Percentiles rank a stretch among this genome's conserved stretches.
Evolutionary conservation across 2,888 invertebrate species (phyloP).

Genomic region (Pterobdella sp.): DNA sequence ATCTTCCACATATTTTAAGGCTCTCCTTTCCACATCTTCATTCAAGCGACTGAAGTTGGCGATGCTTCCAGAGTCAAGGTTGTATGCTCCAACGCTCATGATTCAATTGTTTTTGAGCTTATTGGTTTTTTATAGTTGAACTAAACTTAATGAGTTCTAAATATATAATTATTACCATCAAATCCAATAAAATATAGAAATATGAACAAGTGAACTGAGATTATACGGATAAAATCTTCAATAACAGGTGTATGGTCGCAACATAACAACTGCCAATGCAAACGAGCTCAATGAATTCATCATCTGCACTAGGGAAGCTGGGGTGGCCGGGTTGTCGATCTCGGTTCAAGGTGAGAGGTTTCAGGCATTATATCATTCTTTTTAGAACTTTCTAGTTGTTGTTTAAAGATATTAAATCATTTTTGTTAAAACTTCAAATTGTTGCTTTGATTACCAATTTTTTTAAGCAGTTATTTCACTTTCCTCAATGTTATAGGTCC

Average conservation of each 20-base stretch:
- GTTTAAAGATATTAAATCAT: not conserved
- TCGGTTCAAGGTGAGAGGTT: conserved; percentile 65
- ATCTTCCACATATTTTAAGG: too few species aligned
- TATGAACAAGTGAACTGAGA: not conserved
- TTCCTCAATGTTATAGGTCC: conserved; percentile 83
- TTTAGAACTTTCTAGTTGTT: not conserved
- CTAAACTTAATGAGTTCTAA: not conserved
- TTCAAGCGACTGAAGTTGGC: conserved; percentile 83
- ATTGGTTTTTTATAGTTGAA: too few species aligned
- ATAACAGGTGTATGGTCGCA: conserved; percentile 21
- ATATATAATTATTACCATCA: not conserved
- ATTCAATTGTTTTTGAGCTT: not conserved
- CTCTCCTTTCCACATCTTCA: conserved; percentile 92
- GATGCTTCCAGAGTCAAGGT: conserved; percentile 93
- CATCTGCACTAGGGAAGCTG: conserved; percentile 91
- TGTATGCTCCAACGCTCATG: conserved; percentile 61
- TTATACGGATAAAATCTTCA: not conserved
- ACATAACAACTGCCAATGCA: conserved; percentile 78
- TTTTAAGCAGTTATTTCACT: too few species aligned
- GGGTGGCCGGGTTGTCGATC: conserved; percentile 57
- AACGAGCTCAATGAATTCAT: conserved; percentile 83
- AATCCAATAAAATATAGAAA: not conserved
- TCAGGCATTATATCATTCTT: not conserved
- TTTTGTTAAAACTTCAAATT: too few species aligned
- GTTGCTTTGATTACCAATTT: too few species aligned